phyloP scores from a whole-genome alignment of 2,888 invertebrate species.

The Palloptera scutellata region DNA sequence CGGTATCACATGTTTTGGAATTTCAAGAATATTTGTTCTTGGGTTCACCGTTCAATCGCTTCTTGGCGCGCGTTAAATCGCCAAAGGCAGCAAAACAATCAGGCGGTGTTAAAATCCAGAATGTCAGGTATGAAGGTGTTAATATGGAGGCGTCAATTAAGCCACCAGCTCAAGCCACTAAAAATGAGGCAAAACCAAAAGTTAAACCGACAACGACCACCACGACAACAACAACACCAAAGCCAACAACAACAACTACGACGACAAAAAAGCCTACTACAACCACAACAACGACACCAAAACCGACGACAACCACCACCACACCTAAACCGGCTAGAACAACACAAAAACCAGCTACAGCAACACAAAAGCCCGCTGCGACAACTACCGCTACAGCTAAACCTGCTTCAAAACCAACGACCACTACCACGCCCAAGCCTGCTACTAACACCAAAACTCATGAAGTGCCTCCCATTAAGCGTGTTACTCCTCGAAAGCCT shows the following conservation, averaged over 20 bases:
- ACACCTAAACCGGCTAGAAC: constrained; percentile 37
- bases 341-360: constrained; percentile 41
- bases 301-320: constrained; percentile 41
- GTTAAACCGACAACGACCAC: constrained; percentile 42
- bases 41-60: constrained; percentile 75
- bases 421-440: constrained; percentile 46
- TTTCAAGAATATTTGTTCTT: constrained; percentile 72
- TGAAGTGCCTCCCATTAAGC: constrained; percentile 43
- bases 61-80: constrained; percentile 71
- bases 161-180: constrained; percentile 38
- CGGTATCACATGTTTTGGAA: constrained; percentile 74
- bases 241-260: constrained; percentile 40
- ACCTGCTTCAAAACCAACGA: constrained; percentile 40
- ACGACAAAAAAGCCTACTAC: constrained; percentile 42
- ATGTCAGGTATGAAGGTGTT: constrained; percentile 59
- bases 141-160: constrained; percentile 54
- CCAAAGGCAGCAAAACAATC: constrained; percentile 53
- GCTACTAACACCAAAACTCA: constrained; percentile 44
- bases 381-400: constrained; percentile 37
- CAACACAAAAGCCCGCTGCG: constrained; percentile 40
- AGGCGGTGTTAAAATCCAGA: constrained; percentile 53
- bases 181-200: constrained; percentile 47
- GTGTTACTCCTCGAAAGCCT: constrained; percentile 55
- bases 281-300: constrained; percentile 40
- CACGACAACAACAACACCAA: constrained; percentile 35